phyloP scores from a whole-genome alignment of 2,888 invertebrate species.

The Melanchra persicariae region DNA sequence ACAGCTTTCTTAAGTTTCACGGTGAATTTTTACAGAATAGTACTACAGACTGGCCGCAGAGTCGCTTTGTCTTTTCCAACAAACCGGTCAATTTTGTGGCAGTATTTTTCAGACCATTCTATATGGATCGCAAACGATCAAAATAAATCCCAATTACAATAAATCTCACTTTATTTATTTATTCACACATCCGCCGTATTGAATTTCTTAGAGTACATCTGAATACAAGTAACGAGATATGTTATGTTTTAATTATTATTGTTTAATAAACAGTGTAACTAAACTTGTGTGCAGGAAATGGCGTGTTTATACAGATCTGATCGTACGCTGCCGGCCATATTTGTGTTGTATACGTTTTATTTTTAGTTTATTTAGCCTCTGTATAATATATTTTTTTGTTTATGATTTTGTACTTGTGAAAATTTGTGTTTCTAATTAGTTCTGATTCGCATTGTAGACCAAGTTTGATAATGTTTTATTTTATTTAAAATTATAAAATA shows the following conservation, averaged over 20 bases:
- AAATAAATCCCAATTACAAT: constrained; percentile 1
- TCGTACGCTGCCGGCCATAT: constrained; percentile 34
- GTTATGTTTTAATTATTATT: constrained; percentile 52
- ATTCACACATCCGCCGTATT: constrained; percentile 15
- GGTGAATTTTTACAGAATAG: not conserved
- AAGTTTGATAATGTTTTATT: too few relatives aligned
- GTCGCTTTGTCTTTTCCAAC: not conserved
- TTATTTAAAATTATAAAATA: not conserved
- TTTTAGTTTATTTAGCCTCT: constrained; percentile 29
- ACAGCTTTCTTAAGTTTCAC: too few relatives aligned
- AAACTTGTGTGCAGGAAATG: constrained; percentile 55
- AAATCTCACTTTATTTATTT: constrained; percentile 37
- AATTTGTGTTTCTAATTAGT: not conserved
- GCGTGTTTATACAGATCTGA: constrained; percentile 51
- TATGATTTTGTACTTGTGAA: not conserved
- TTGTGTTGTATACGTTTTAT: constrained; percentile 39
- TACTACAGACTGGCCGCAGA: not conserved
- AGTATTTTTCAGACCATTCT: not conserved
- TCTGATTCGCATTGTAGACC: not conserved
- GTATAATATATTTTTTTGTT: not conserved
- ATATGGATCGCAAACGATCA: not conserved
- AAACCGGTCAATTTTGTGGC: not conserved
- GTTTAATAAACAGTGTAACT: constrained; percentile 59
- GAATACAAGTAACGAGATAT: constrained; percentile 25
- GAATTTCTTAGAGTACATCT: constrained; percentile 21